Conservation (phyloP, 1,140 invertebrate species). For the Zaprionus kolodkinae region DNA sequence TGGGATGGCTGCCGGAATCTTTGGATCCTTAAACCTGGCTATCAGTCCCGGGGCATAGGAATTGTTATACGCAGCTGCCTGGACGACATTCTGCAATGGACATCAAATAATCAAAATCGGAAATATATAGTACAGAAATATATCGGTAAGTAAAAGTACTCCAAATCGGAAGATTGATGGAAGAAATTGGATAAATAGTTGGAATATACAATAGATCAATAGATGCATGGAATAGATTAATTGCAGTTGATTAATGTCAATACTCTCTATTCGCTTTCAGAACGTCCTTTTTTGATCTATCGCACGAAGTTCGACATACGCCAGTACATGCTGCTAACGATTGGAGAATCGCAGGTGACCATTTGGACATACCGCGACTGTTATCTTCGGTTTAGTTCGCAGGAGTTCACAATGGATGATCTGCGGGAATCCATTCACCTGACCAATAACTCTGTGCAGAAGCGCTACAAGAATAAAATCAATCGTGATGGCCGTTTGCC, state of each 20-base stretch:
- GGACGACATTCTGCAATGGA: slow-evolving; percentile 88
- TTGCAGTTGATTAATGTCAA: too few species aligned
- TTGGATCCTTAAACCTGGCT: slow-evolving; percentile 97
- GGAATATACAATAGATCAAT: too few species aligned
- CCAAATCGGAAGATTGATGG: too few species aligned
- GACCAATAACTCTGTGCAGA: slow-evolving; percentile 96
- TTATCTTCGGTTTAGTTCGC: slow-evolving; percentile 95
- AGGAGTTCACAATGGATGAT: slow-evolving; percentile 92
- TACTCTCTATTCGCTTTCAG: slow-evolving; percentile 84
- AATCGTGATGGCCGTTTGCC: slow-evolving; percentile 89
- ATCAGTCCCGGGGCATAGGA: slow-evolving; percentile 93
- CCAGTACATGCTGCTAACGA: slow-evolving; percentile 95
- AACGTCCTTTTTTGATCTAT: slow-evolving; percentile 92
- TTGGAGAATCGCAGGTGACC: slow-evolving; percentile 90
- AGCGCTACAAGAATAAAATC: slow-evolving; percentile 90
- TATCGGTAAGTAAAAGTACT: slow-evolving; percentile 88
- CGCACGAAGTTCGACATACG: slow-evolving; percentile 97
- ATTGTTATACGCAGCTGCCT: slow-evolving; percentile 87
- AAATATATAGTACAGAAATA: slow-evolving; percentile 97
- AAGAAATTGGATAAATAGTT: too few species aligned
- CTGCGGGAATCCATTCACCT: slow-evolving; percentile 95
- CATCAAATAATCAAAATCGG: slow-evolving; percentile 86
- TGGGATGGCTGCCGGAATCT: slow-evolving; percentile 92
- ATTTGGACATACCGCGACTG: slow-evolving; percentile 96
- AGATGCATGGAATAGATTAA: too few species aligned